Percentiles rank a stretch among this genome's conserved stretches.
These are phyloP conservation scores for Sitophilus oryzae DNA, from an alignment of 1,140 invertebrate genomes.

Conservation along the genomic window DNA sequence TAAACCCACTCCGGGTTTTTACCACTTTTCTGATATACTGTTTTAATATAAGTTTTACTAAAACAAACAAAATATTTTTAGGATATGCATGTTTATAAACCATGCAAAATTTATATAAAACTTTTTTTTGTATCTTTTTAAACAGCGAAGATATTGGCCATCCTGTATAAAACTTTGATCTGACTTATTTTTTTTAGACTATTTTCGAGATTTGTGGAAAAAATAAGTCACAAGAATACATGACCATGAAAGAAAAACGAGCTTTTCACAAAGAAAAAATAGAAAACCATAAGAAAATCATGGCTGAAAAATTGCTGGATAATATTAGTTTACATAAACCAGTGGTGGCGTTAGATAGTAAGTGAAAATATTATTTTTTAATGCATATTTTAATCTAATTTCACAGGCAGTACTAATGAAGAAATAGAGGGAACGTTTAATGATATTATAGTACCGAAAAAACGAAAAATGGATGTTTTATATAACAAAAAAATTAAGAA, in stretches of 20 bases:
- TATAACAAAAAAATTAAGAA: constrained; percentile 52
- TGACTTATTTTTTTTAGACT: constrained; percentile 59
- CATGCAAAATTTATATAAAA: no score
- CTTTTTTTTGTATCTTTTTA: no score
- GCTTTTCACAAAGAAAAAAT: constrained; percentile 58
- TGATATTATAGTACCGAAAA: constrained; percentile 53
- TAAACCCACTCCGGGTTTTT: no score
- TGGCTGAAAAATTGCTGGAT: constrained; percentile 45
- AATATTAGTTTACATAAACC: constrained; percentile 28
- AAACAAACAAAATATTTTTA: no score
- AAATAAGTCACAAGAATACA: constrained; percentile 65
- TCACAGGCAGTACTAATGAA: constrained; percentile 33
- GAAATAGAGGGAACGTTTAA: constrained; percentile 41
- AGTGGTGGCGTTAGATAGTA: constrained; percentile 7
- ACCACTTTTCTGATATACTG: no score
- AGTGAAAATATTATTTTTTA: no score
- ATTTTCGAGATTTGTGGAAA: constrained; percentile 89
- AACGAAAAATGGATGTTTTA: constrained; percentile 52
- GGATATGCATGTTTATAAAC: no score
- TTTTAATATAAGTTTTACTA: no score
- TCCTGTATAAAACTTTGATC: background rate
- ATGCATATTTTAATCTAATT: no score
- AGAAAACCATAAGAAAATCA: constrained; percentile 43
- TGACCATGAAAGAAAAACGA: constrained; percentile 68
- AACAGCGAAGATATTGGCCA: no score